These are phyloP conservation scores for Rhinolophus ferrumequinum DNA, from an alignment of 2,113 vertebrate genomes.

Conservation along the genomic window DNA sequence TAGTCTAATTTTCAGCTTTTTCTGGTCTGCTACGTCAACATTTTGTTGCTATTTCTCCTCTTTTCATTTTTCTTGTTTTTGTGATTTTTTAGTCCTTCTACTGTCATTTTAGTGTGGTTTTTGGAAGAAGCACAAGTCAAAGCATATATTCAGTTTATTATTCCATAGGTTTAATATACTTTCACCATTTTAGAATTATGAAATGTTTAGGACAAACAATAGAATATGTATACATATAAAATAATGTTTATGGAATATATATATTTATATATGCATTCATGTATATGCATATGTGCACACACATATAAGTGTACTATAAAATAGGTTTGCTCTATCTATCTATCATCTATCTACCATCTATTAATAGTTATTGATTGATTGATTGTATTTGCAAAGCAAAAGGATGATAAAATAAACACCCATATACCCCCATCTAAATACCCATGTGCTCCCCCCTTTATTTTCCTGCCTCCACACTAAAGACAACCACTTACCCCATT, in stretches of 20 bases:
- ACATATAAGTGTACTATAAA: not conserved
- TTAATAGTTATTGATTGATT: not conserved
- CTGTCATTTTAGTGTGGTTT: not conserved
- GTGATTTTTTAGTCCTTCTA: not conserved
- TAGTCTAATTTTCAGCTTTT: slow-evolving; percentile 1
- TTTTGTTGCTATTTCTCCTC: not conserved
- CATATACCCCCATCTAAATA: not conserved
- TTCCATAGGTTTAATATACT: not conserved
- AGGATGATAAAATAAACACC: not conserved
- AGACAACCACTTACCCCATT: not conserved
- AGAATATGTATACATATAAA: not conserved
- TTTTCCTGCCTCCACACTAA: not conserved
- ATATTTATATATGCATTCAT: not conserved
- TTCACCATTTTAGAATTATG: not conserved
- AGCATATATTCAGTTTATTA: not conserved
- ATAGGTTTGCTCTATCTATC: not conserved
- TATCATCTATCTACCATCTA: not conserved
- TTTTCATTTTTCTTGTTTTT: slow-evolving; percentile 5
- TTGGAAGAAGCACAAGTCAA: not conserved
- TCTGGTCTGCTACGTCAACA: not conserved
- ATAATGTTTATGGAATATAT: not conserved
- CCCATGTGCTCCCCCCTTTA: not conserved
- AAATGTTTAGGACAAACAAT: not conserved
- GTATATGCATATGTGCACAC: not conserved
- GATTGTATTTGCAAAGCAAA: not conserved